Conservation (phyloP, 2,113 vertebrate genomes). For the Coreoperca whiteheadi region DNA sequence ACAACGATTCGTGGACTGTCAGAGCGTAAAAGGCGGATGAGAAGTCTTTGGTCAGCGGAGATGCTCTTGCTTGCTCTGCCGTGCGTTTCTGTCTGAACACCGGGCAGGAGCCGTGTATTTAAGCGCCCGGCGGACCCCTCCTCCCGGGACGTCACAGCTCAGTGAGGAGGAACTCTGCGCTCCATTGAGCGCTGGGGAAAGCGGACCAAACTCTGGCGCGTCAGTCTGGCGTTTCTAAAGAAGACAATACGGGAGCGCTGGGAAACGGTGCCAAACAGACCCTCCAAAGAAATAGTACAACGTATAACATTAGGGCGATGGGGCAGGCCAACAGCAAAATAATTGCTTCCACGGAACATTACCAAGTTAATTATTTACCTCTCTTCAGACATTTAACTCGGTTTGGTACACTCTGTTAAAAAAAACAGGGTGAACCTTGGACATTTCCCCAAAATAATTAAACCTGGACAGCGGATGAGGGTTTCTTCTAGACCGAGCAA, state of each 20-base stretch:
- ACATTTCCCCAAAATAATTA: neutral
- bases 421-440: constrained; percentile 16
- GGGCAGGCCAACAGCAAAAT: neutral
- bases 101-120: constrained; percentile 46
- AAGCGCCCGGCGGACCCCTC: constrained; percentile 43
- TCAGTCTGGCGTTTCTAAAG: constrained; percentile 55
- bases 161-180: neutral
- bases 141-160: constrained; percentile 67
- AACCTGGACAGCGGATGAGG: neutral
- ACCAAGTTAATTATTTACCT: constrained; percentile 35
- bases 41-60: fast-evolving
- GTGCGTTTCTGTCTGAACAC: constrained; percentile 26
- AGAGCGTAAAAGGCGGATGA: constrained; percentile 16
- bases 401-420: constrained; percentile 4
- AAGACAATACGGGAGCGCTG: neutral
- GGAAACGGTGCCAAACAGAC: neutral
- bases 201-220: constrained; percentile 57
- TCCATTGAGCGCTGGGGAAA: constrained; percentile 3
- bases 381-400: constrained; percentile 25
- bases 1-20: neutral
- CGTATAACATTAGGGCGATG: neutral
- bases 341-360: neutral
- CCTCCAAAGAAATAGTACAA: neutral
- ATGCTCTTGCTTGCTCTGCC: neutral
- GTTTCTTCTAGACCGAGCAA: neutral